These are phyloP conservation scores for Solea senegalensis DNA, from an alignment of 2,113 vertebrate species.

Conservation along the genomic window DNA sequence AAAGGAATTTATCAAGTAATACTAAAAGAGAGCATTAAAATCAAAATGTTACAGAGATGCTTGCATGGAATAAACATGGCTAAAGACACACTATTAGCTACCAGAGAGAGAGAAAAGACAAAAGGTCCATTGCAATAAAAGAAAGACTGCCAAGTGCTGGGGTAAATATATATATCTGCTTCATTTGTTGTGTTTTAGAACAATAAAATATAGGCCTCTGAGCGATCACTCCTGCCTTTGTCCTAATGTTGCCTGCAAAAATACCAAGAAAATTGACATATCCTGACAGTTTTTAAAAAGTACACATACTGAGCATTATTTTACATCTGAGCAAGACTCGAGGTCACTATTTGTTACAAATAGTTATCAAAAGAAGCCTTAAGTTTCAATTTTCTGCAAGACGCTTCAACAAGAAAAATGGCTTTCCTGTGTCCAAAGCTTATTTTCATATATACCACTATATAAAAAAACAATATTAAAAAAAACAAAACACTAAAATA, in stretches of 20 bases:
- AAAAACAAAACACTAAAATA: conserved; percentile 87
- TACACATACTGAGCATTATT: conserved; percentile 83
- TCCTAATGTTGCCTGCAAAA: conserved; percentile 84
- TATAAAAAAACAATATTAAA: conserved; percentile 69
- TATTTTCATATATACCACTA: conserved; percentile 89
- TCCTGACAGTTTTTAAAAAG: conserved; percentile 82
- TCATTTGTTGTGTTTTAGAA: conserved; percentile 84
- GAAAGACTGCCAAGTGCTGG: conserved; percentile 87
- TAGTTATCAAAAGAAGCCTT: conserved; percentile 87
- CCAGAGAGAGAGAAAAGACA: conserved; percentile 83
- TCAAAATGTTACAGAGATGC: conserved; percentile 83
- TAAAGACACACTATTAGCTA: conserved; percentile 85
- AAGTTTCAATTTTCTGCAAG: conserved; percentile 83
- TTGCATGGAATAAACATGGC: conserved; percentile 85
- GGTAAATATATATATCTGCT: conserved; percentile 87
- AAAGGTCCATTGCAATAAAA: conserved; percentile 85
- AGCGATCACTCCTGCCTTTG: conserved; percentile 79
- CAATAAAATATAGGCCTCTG: conserved; percentile 87
- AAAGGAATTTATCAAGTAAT: conserved; percentile 79
- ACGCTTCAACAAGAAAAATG: conserved; percentile 82
- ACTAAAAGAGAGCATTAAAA: conserved; percentile 82
- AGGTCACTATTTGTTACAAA: conserved; percentile 89
- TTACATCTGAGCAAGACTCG: conserved; percentile 84
- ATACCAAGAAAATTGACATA: conserved; percentile 83
- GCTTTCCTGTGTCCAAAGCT: conserved; percentile 86